Base-by-base conservation (phyloP, 2,113 vertebrate genomes). In the Myrmecophaga tridactyla region DNA sequence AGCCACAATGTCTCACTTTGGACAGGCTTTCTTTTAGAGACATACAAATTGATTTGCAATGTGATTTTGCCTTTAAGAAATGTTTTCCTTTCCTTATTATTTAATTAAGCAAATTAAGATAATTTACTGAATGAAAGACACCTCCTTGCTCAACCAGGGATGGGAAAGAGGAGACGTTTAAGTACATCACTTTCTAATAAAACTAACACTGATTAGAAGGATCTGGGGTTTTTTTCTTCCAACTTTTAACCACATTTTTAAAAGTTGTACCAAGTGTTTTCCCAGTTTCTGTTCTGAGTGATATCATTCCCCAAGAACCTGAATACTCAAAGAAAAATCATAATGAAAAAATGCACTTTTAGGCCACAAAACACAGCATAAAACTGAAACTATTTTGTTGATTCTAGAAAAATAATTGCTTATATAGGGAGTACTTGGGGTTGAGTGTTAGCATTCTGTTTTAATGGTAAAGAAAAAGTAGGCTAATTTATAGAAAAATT, bases 271-370 rank as follows among this genome's bases (percentile, higher is more conserved):
- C 92, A 83, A 89, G 82, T 58, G 6, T 94, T 96, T 97, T 83
- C 89, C 92, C 39, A 43, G 82, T 84, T 86, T 96, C 95, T 96
- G 65, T 94, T 97, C 86, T 96, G 56, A 90, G 63, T 97, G 96
- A 96, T 95, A 95, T 97, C 97, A 97, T 96, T 96, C 53, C 75
- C 89, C 96, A 96, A 91, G 91, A 96, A 97, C 86, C 94, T 92
- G 96, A 97, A 70, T 84, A 91, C 63, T 94, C 89, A 97, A 96
- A 96, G 76, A 94, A 81, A 97, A 93, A 94, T 96, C 82, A 93
- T 97, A 93, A 86, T 96, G 41, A 91, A 95, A n/a, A 96, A 96
- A 97, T 97, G 95, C 0, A 73, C 89, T 95, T 84, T 86, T 65
- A 81, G 72, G 94, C 96, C 95, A 92, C 96, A 96, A 94, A 97